These are phyloP conservation scores for Fragum fragum DNA, from an alignment of 2,888 invertebrate genomes.

Conservation along the genomic window DNA sequence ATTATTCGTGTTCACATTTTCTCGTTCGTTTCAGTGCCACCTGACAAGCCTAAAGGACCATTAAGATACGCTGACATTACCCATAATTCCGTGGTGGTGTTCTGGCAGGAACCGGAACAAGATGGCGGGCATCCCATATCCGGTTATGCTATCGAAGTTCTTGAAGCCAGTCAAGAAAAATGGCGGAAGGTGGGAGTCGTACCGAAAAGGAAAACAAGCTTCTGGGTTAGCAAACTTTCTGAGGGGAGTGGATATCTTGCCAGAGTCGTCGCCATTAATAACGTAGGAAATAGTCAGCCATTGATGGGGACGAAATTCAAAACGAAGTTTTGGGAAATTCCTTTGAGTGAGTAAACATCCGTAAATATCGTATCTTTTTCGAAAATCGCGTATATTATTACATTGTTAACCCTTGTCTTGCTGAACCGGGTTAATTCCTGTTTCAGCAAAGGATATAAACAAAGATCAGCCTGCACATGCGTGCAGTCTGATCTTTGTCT, in stretches of 20 bases:
- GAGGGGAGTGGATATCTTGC: constrained; percentile 39
- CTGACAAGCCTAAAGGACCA: constrained; percentile 49
- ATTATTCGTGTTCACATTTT: too few species aligned
- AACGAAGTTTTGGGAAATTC: constrained; percentile 52
- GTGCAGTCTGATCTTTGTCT: too few species aligned
- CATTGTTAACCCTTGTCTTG: too few species aligned
- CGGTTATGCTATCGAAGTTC: constrained; percentile 47
- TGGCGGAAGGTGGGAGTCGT: constrained; percentile 50
- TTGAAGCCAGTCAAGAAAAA: constrained; percentile 19
- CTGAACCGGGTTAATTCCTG: too few species aligned
- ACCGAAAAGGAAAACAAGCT: constrained; percentile 26
- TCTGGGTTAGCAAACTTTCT: constrained; percentile 30
- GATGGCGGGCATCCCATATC: constrained; percentile 48
- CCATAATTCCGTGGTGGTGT: constrained; percentile 46
- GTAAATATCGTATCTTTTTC: too few species aligned
- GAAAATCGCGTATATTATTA: too few species aligned
- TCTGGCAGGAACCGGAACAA: constrained; percentile 47
- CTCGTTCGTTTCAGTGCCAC: constrained; percentile 43
- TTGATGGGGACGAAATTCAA: constrained; percentile 38
- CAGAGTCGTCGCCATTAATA: constrained; percentile 47
- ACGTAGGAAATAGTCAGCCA: constrained; percentile 49
- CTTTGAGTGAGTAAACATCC: constrained; percentile 35
- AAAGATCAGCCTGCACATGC: too few species aligned
- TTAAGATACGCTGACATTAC: constrained; percentile 42
- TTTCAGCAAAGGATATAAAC: too few species aligned